Evolutionary conservation across 35 echinoderm and acorn worm species (phyloP).

Genomic region (Ptychodera flava): DNA sequence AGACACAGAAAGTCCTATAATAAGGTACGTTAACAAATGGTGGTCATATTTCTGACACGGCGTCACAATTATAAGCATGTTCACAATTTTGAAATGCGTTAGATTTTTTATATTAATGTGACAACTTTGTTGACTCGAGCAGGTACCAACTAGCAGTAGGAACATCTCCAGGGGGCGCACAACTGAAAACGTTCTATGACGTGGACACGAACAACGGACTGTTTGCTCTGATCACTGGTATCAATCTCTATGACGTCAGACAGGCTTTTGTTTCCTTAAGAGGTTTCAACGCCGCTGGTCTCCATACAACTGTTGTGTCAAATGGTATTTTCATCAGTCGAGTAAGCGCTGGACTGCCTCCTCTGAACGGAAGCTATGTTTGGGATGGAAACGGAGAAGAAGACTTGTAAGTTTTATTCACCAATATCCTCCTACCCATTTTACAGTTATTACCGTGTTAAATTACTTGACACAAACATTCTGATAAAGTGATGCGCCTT

Average conservation of each 20-base stretch:
- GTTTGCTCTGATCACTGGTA: not conserved
- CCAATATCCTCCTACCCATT: not conserved
- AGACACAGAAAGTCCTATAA: conserved; percentile 21
- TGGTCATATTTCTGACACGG: no score
- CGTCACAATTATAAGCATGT: not conserved
- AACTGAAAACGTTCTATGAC: conserved; percentile 14
- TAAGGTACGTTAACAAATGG: conserved; percentile 1
- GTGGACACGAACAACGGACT: not conserved
- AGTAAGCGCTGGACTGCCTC: conserved; percentile 9
- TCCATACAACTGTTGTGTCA: conserved; percentile 12
- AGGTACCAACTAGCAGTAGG: conserved; percentile 33
- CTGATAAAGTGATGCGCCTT: not conserved
- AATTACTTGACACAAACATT: not conserved
- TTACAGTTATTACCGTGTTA: not conserved
- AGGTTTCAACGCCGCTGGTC: conserved; percentile 26
- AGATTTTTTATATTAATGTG: not conserved
- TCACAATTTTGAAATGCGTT: not conserved
- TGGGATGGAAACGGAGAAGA: conserved; percentile 20
- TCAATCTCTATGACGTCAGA: conserved; percentile 16
- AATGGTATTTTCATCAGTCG: conserved; percentile 37
- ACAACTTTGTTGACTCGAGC: not conserved
- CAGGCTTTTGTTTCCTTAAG: conserved; percentile 21
- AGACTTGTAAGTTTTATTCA: not conserved
- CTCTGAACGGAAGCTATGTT: not conserved
- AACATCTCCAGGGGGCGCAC: conserved; percentile 2